Evolutionary conservation across 2,797 vertebrate species (phyloP).

Genomic region (Tragopan temminckii): DNA sequence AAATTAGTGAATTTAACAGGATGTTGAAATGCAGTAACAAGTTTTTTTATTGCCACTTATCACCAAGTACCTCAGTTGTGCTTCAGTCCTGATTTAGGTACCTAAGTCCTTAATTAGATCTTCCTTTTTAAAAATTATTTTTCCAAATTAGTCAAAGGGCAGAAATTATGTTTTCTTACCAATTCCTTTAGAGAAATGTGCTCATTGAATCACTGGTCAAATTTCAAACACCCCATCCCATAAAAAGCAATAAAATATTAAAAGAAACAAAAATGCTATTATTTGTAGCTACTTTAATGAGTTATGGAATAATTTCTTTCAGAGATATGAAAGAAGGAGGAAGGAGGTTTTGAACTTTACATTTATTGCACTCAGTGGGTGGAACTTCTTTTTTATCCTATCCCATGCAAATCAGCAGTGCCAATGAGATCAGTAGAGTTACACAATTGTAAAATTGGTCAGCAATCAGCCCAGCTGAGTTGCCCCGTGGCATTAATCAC

Average conservation of each 20-base stretch:
- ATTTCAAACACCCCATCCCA: background rate
- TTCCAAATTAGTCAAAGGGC: background rate
- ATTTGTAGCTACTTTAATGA: background rate
- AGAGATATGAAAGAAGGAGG: background rate
- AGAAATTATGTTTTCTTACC: background rate
- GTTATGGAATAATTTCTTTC: background rate
- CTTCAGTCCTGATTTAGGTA: background rate
- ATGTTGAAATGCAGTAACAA: background rate
- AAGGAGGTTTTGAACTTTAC: background rate
- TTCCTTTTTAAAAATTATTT: background rate
- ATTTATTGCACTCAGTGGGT: background rate
- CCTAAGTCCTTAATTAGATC: background rate
- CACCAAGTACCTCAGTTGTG: background rate
- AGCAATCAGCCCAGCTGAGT: conserved; percentile 15
- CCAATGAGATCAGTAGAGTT: conserved; percentile 52
- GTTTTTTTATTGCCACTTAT: background rate
- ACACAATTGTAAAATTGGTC: conserved; percentile 46
- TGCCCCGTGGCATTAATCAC: conserved; percentile 47
- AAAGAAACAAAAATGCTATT: background rate
- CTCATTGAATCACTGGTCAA: background rate
- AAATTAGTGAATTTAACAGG: background rate
- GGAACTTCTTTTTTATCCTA: background rate
- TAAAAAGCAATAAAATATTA: background rate
- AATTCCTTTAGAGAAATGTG: background rate
- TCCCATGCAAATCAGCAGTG: conserved; percentile 7